These are phyloP conservation scores for Caenorhabditis plicata DNA, from an alignment of 2,888 invertebrate species.

Conservation along the genomic window DNA sequence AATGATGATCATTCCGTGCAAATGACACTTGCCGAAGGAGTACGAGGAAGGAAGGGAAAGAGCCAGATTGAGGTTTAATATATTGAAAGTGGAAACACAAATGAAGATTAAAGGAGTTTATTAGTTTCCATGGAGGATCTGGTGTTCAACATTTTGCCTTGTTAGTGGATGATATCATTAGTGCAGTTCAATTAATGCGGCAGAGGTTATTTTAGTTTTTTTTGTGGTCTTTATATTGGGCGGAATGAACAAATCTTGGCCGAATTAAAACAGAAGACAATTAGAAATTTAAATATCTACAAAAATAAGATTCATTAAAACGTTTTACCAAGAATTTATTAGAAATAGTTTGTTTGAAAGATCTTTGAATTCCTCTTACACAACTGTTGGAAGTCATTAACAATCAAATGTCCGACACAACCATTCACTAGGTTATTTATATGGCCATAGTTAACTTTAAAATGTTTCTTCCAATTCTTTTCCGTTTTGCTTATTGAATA, in stretches of 20 bases:
- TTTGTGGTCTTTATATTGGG: not conserved
- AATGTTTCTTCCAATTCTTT: too few relatives aligned
- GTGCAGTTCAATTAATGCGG: slow-evolving; percentile 77
- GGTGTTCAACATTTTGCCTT: slow-evolving; percentile 97
- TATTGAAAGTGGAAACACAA: not conserved
- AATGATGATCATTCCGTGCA: slow-evolving; percentile 51
- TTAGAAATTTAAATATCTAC: too few relatives aligned
- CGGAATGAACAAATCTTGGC: not conserved
- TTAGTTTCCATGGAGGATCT: slow-evolving; percentile 89
- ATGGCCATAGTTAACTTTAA: too few relatives aligned
- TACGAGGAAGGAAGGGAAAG: slow-evolving; percentile 30
- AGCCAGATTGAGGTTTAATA: slow-evolving; percentile 29
- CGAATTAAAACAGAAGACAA: too few relatives aligned
- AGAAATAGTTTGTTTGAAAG: too few relatives aligned
- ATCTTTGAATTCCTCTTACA: too few relatives aligned
- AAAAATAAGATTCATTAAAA: too few relatives aligned
- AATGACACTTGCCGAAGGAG: slow-evolving; percentile 55
- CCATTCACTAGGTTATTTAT: too few relatives aligned
- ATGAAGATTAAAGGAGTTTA: slow-evolving; percentile 75
- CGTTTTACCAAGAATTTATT: too few relatives aligned
- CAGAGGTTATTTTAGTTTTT: slow-evolving; percentile 65
- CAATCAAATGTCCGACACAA: too few relatives aligned
- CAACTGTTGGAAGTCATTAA: too few relatives aligned
- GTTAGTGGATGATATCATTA: slow-evolving; percentile 85
- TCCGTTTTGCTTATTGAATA: too few relatives aligned